These are phyloP conservation scores for Nomia melanderi DNA, from an alignment of 1,140 invertebrate species.

Conservation along the genomic window DNA sequence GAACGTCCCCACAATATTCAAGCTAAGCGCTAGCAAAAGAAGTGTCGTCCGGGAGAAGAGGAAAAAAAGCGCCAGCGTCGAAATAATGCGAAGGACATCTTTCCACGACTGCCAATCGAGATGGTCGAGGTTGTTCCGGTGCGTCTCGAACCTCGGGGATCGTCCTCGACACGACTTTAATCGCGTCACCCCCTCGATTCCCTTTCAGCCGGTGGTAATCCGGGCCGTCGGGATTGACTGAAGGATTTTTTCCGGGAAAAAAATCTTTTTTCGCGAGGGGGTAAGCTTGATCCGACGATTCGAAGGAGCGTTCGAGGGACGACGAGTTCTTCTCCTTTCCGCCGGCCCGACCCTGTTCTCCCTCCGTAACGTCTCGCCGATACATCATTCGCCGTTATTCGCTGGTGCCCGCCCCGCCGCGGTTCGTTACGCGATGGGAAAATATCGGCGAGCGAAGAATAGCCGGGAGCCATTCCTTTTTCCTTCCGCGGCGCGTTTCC, in stretches of 20 bases:
- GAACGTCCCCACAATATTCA: too few species aligned
- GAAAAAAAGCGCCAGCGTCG: too few species aligned
- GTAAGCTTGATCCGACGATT: slow-evolving; percentile 17
- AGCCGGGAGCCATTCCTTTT: neutral
- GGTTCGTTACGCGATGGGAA: slow-evolving; percentile 5
- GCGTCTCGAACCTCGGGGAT: neutral
- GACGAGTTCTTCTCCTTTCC: neutral
- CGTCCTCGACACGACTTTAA: slow-evolving; percentile 17
- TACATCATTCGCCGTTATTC: neutral
- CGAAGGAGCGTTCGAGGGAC: neutral
- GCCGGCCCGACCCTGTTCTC: neutral
- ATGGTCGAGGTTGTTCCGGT: neutral
- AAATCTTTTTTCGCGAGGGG: slow-evolving; percentile 1
- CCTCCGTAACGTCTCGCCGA: neutral
- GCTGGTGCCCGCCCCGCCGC: neutral
- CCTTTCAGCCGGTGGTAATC: slow-evolving; percentile 14
- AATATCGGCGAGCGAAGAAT: slow-evolving; percentile 15
- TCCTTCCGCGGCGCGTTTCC: too few species aligned
- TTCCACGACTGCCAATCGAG: too few species aligned
- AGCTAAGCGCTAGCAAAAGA: too few species aligned
- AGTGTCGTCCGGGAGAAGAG: too few species aligned
- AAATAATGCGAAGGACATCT: too few species aligned
- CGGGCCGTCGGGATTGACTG: slow-evolving; percentile 30
- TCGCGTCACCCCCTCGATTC: slow-evolving; percentile 24
- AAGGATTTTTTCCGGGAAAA: slow-evolving; percentile 27